A percentile compares a stretch with the other conserved stretches of the same genome.
phyloP scores from a whole-genome alignment of 1,140 invertebrate species.

The Nephila pilipes region DNA sequence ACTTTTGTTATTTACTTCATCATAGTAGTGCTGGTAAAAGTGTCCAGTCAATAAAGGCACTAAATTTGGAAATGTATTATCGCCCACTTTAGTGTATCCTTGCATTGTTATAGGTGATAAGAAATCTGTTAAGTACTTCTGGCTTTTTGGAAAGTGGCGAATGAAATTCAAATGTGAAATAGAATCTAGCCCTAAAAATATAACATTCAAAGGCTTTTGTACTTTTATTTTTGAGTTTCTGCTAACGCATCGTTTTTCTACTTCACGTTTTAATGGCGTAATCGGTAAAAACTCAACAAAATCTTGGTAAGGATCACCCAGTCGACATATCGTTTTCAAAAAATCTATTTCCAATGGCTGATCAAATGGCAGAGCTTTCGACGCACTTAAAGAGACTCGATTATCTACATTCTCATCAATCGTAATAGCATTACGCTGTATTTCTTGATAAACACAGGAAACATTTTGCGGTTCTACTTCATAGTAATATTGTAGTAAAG shows the following conservation, averaged over 20 bases:
- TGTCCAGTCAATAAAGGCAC: conserved; percentile 76
- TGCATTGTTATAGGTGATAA: conserved; percentile 61
- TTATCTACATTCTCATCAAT: conserved; percentile 59
- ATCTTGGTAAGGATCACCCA: not conserved
- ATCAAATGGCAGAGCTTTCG: conserved; percentile 37
- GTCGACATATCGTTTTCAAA: conserved; percentile 51
- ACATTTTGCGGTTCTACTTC: conserved; percentile 46
- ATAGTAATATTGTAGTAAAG: conserved; percentile 66
- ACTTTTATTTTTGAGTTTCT: conserved; percentile 14
- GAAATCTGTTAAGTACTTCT: conserved; percentile 58
- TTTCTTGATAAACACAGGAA: conserved; percentile 51
- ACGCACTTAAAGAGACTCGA: not conserved
- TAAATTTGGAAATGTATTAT: conserved; percentile 80
- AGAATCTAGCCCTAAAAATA: conserved; percentile 80
- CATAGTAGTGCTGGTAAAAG: conserved; percentile 59
- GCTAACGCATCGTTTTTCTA: conserved; percentile 46
- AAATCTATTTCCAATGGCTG: conserved; percentile 67
- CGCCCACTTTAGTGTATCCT: conserved; percentile 80
- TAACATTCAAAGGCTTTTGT: conserved; percentile 76
- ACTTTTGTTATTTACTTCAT: conserved; percentile 41
- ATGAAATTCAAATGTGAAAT: conserved; percentile 79
- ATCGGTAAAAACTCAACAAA: conserved; percentile 69
- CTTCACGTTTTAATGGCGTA: conserved; percentile 66
- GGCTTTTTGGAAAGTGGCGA: conserved; percentile 79
- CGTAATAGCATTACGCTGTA: not conserved